These are phyloP conservation scores for Danionella dracula DNA, from an alignment of 2,797 vertebrate species.

Conservation along the genomic window DNA sequence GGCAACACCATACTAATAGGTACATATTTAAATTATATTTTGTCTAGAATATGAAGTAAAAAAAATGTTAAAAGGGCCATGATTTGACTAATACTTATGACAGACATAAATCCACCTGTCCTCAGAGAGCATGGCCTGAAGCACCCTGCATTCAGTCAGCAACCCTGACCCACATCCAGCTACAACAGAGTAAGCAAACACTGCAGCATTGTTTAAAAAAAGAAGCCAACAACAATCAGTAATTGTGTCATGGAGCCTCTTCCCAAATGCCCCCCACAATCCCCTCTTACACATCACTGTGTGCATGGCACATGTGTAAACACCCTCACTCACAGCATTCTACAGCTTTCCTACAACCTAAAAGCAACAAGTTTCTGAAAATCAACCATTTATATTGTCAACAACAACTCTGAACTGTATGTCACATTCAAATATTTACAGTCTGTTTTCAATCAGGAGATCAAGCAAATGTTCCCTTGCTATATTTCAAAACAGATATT, in stretches of 20 bases:
- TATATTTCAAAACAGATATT: too few species aligned
- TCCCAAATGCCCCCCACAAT: slow-evolving; percentile 3
- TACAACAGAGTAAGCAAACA: slow-evolving; percentile 15
- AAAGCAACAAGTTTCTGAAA: not conserved
- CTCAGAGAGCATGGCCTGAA: not conserved
- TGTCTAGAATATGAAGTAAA: too few species aligned
- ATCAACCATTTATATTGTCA: too few species aligned
- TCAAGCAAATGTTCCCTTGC: too few species aligned
- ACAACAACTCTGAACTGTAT: too few species aligned
- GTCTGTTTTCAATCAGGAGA: too few species aligned
- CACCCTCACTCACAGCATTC: not conserved
- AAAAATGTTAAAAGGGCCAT: too few species aligned
- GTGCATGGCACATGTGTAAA: not conserved
- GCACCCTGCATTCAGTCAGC: not conserved
- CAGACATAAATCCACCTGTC: not conserved
- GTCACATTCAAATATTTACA: too few species aligned
- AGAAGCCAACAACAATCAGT: slow-evolving; percentile 14
- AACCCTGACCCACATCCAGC: slow-evolving; percentile 20
- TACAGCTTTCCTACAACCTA: too few species aligned
- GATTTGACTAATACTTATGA: not conserved
- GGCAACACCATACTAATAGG: too few species aligned
- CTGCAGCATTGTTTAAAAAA: slow-evolving; percentile 16
- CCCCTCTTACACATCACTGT: not conserved
- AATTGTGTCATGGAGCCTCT: slow-evolving; percentile 3
- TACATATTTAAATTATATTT: too few species aligned